These are phyloP conservation scores for Nothoprocta pentlandii DNA, from an alignment of 2,113 vertebrate species.

Conservation along the genomic window DNA sequence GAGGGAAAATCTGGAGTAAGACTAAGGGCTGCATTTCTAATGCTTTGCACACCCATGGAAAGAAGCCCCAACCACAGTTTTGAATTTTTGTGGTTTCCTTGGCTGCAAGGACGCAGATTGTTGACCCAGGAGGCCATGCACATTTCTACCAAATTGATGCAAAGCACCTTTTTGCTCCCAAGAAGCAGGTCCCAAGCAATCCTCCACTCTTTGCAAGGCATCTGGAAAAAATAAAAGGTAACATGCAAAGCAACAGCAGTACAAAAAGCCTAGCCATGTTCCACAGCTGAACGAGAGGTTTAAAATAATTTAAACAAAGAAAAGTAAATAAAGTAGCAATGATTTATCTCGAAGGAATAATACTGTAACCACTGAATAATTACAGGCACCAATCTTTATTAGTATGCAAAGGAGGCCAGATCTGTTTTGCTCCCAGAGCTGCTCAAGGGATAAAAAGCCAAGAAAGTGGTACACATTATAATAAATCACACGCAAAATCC, in stretches of 20 bases:
- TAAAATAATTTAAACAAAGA: conserved; percentile 62
- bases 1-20: not conserved
- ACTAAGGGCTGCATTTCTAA: not conserved
- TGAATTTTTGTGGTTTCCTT: not conserved
- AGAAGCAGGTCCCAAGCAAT: not conserved
- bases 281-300: conserved; percentile 32
- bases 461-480: conserved; percentile 59
- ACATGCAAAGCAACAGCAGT: not conserved
- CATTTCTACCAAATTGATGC: not conserved
- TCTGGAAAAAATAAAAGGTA: not conserved
- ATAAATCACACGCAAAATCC: conserved; percentile 74
- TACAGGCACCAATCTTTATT: conserved; percentile 76
- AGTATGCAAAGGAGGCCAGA: conserved; percentile 76
- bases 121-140: not conserved
- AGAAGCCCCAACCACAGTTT: not conserved
- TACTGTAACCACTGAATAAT: conserved; percentile 75
- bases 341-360: conserved; percentile 75
- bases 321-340: conserved; percentile 76
- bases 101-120: not conserved
- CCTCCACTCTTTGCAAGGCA: not conserved
- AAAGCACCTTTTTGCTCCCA: not conserved
- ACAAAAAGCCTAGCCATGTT: not conserved
- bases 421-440: conserved; percentile 70
- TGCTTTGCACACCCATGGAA: not conserved
- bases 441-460: conserved; percentile 75